Evolutionary conservation across 2,888 invertebrate genomes (phyloP), one percentile per base, ranked within the genome.

Genomic region (Polydrusus tereticollis): DNA sequence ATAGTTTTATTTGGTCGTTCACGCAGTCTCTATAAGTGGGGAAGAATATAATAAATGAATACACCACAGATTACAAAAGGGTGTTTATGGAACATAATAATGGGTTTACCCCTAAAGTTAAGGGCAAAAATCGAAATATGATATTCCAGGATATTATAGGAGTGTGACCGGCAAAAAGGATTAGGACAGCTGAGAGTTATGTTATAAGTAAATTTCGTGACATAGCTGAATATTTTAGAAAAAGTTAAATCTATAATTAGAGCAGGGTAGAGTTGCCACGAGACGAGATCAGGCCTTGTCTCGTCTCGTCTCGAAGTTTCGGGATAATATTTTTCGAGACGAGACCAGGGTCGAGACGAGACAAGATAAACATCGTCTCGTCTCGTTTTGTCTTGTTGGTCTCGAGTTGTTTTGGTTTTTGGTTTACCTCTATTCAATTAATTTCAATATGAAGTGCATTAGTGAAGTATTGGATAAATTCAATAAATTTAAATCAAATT

Each of bases 131-230:
- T 67, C 18, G 72, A 68, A 72, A 72, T 43, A 45, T 72, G 26
- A 72, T 68, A 72, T 58, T 41, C 33, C 16, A 60, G 65, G 20
- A 66, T 58, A 71, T 58, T 70, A 29, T 8, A 47, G 50, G 45
- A 58, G 70, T 70, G 70, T 70, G 70, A 70, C 70, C 64, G 45
- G 70, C 70, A 64, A 70, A 70, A 70, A 57, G 70, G 70, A 64
- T 70, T 70, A 70, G 47, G n/a, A 33, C 70, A 70, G 70, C 70
- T 70, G 70, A 70, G n/a, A 21, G 69, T 55, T 43, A 62, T 41
- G 36, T n/a, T n/a, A 26, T 60, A 58, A 33, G 52, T 36, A 64
- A 58, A 64, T 68, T 68, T 60, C 38, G 29, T 60, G 50, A 36
- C 41, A 60, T 68, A 67, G 55, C 55, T 55, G 41, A 23, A 63